phyloP scores from a whole-genome alignment of 2,888 invertebrate genomes.

The Acanthosepion lycidas region DNA sequence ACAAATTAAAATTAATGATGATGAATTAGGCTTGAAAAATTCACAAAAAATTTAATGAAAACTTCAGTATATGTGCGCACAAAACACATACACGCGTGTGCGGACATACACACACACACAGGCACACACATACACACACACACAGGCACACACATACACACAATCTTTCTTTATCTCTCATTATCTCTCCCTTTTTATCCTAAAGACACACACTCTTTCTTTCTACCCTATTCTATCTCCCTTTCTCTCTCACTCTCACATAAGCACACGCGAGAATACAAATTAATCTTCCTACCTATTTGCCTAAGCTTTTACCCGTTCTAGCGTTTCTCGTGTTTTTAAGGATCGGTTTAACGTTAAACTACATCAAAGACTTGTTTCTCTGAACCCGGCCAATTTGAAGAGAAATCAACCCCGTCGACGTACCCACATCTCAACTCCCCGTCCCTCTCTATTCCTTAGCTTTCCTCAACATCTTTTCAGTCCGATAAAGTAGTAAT shows the following conservation, averaged over 20 bases:
- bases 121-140: background rate
- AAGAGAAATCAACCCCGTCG: background rate
- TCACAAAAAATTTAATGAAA: too few relatives aligned
- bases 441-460: background rate
- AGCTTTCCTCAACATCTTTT: background rate
- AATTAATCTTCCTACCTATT: background rate
- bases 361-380: background rate
- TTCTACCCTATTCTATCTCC: background rate
- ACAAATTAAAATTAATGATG: too few relatives aligned
- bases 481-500: background rate
- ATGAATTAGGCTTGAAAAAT: too few relatives aligned
- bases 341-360: slow-evolving; percentile 33
- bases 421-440: background rate
- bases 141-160: background rate
- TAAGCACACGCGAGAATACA: background rate
- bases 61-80: too few relatives aligned
- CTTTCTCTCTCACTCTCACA: background rate
- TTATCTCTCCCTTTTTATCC: background rate
- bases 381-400: background rate
- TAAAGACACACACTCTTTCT: background rate
- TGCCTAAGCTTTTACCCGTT: background rate
- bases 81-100: background rate
- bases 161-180: background rate
- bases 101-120: background rate
- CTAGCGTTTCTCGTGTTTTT: slow-evolving; percentile 4